Evolutionary conservation across 2,888 invertebrate species (phyloP), one percentile per base, ranked within the genome.

Genomic region (Drosophila prostipennis): DNA sequence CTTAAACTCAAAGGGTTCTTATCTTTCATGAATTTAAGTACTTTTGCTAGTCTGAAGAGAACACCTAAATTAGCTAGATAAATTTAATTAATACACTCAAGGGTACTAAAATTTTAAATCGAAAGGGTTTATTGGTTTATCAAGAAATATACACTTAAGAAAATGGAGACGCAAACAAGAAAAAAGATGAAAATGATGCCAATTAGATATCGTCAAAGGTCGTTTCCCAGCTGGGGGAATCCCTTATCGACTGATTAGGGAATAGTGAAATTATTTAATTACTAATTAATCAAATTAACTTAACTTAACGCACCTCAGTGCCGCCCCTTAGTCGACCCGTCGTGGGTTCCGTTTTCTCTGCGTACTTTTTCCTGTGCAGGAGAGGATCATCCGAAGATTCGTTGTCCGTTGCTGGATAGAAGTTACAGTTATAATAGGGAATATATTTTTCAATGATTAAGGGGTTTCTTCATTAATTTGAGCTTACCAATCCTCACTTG

Each of bases 201-300:
- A 13, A 29, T 52, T 61, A 63, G 23, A 10, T 32, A 29, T 67
- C 64, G 3, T 53, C 68, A 39, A 68, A 67, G 3, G 34, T 29
- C 11, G 65, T 65, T 45, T 67, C 54, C 65, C 65, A 65, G 37
- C 65, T 68, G 3, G 68, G 68, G 11, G 65, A 54, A 8, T 68
- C 54, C 68, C 46, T 54, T 7, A 26, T 3, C 34, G 68, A 19
- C 19, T 68, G n/a, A 4, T 3, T 2, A 7, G 26, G 8, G 37
- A 11, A n/a, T n/a, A 7, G 1, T 2, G 3, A 26, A 5, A 34
- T 51, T 5, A 36, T 14, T 49, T 29, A 34, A 11, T 5, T 11
- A 5, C 34, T 11, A 5, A 11, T 10, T 19, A 10, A 19, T 1
- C 3, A 2, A 3, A 6, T 2, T 16, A 19, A 6, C 34, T 6